Evolutionary conservation across 2,888 invertebrate genomes (phyloP).

Genomic region (Synergus japonicus): DNA sequence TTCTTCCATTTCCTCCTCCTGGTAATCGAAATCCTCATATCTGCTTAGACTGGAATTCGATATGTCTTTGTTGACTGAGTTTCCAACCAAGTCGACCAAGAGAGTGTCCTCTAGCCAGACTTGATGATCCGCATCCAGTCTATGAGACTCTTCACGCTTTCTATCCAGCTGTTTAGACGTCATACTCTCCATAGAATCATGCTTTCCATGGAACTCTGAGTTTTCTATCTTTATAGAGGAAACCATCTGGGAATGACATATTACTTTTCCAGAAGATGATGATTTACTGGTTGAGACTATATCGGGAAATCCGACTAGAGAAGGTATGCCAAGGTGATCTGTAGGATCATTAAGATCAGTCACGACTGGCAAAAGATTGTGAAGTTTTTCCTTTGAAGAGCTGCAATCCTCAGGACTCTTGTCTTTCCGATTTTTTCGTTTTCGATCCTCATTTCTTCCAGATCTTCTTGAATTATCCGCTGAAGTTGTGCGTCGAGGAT

Average conservation of each 20-base stretch:
- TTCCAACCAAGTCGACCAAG: slow-evolving; percentile 65
- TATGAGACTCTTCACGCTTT: slow-evolving; percentile 65
- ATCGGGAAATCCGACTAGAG: slow-evolving; percentile 74
- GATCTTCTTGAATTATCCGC: slow-evolving; percentile 62
- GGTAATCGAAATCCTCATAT: slow-evolving; percentile 68
- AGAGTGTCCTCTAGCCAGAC: slow-evolving; percentile 72
- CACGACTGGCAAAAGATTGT: slow-evolving; percentile 67
- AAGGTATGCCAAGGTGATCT: slow-evolving; percentile 73
- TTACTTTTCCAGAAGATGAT: slow-evolving; percentile 48
- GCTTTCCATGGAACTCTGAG: slow-evolving; percentile 54
- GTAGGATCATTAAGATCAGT: slow-evolving; percentile 72
- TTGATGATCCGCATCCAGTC: slow-evolving; percentile 63
- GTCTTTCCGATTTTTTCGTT: slow-evolving; percentile 58
- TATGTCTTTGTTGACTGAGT: slow-evolving; percentile 63
- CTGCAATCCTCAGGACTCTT: slow-evolving; percentile 61
- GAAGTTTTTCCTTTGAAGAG: slow-evolving; percentile 65
- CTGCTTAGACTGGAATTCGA: slow-evolving; percentile 52
- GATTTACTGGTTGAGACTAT: slow-evolving; percentile 66
- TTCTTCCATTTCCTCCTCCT: slow-evolving; percentile 71
- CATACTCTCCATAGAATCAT: slow-evolving; percentile 52
- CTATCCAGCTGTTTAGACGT: slow-evolving; percentile 57
- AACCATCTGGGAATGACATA: slow-evolving; percentile 43
- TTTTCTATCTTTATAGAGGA: slow-evolving; percentile 53
- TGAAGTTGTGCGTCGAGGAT: slow-evolving; percentile 61
- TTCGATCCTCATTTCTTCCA: slow-evolving; percentile 56